Conservation (phyloP, 2,797 vertebrate species). For the Alectoris magna region DNA sequence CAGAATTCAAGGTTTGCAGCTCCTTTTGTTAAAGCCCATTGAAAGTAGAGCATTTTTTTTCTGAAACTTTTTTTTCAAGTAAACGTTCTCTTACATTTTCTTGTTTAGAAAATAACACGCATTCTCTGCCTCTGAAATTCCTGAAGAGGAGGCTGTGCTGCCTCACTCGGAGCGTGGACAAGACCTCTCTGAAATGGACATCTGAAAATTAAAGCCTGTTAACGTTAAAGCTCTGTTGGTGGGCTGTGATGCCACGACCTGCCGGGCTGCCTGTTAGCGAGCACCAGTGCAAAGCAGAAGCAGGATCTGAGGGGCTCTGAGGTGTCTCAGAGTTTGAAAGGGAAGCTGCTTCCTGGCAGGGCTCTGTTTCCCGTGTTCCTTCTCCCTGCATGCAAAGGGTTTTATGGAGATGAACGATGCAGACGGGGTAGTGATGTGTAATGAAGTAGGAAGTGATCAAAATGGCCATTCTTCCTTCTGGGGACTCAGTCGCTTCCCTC, state of each 20-base stretch:
- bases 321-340: background rate
- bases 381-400: background rate
- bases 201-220: background rate
- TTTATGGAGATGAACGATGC: background rate
- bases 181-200: accelerated
- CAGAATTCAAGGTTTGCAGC: background rate
- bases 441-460: background rate
- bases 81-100: background rate
- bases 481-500: background rate
- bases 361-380: background rate
- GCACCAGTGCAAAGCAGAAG: background rate
- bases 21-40: background rate
- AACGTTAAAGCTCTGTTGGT: background rate
- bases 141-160: background rate
- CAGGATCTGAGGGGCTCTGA: background rate
- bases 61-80: background rate
- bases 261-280: background rate
- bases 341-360: background rate
- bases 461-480: background rate
- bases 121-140: background rate
- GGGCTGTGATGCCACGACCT: accelerated
- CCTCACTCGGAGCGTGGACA: accelerated
- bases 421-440: background rate
- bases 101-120: background rate
- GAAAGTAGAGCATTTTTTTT: background rate